Base-by-base conservation (phyloP, 2,797 vertebrate species). In the Danionella dracula region DNA sequence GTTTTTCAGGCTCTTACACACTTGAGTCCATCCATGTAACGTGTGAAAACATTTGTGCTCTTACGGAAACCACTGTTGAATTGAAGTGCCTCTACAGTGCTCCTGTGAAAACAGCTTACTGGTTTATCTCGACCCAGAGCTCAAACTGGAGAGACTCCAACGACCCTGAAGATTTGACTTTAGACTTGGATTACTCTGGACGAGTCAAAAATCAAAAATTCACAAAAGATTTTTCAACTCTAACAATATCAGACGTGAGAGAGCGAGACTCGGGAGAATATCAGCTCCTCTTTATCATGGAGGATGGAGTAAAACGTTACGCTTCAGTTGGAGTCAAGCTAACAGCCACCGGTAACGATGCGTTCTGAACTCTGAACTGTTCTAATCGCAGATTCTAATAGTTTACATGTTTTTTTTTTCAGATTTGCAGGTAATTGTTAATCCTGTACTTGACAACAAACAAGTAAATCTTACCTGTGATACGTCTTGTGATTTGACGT, bases 251-350 rank as follows among this genome's bases (percentile, higher is more conserved):
- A 46, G 72, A 74, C 6, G 13, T 74, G 58, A 74, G 58, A 68
- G 64, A 54, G 51, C 35, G 19, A 55, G 68, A 74, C 46, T 16
- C 63, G 4, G 72, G 72, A 23, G 53, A 74, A 54, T 74, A 74
- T 59, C 48, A 21, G 10, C 59, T 71, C 48, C 1, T 71, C 64
- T 27, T 71, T 4, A 31, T 74, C 40, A 64, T 51, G 19, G 19
- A 64, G 15, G 46, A 48, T 42, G 73, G 64, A 64, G 64, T 59
- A 27, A 68, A 64, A 55, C 15, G 21, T 44, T 15, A 42, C 58
- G 31, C 53, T 29, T 68, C 68, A 44, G 10, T 2, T 20, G 16
- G 27, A 17, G 12, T 75, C 49, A 55, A 2, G 31, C 54, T 75
- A 49, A 63, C 54, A 44, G 64, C 68, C 40, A 49, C 64, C 68